Evolutionary conservation across 2,888 invertebrate genomes (phyloP), one percentile per base, ranked within the genome.

Genomic region (Mimumesa dahlbomi): DNA sequence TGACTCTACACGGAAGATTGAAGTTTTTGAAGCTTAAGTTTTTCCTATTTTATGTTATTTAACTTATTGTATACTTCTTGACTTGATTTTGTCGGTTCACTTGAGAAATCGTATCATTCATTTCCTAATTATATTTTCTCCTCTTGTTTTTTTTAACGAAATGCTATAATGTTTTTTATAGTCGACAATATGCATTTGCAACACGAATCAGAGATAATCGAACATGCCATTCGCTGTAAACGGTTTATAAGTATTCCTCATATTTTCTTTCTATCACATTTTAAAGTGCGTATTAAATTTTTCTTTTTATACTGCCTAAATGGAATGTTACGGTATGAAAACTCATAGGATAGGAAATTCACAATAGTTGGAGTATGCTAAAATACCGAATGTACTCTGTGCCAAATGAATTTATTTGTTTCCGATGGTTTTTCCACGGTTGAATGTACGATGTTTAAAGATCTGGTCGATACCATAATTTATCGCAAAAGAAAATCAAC

Each of bases 381-480:
- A 83, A 82, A 77, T 82, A 81, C 77, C 70, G 82, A 82, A 84
- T 86, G 76, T 85, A 87, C 79, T 82, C 82, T 87, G 88, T 88
- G 88, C 88, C 88, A 88, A 88, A 88, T 87, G 82, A 82, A 84
- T 80, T 48, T 58, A 67, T 58, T 62, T 34, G 46, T 66, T 25
- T 25, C 7, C 7, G 7, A 25, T 5, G 40, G 19, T 72, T 68
- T 57, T 62, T 25, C 45, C 48, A 61, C 50, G 18, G 16, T 48
- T 61, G 40, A 43, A 58, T 18, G 42, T 63, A 67, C 43, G 18
- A 67, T 31, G 64, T 67, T 69, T 25, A 61, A 61, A 56, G 63
- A 67, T 73, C 36, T 59, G 66, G 43, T 72, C 52, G 56, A 54
- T 77, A 43, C 54, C 70, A 79, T 70, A 59, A 38, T 63, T 64